Conservation (phyloP, 1,140 invertebrate species). For the Nephila pilipes region DNA sequence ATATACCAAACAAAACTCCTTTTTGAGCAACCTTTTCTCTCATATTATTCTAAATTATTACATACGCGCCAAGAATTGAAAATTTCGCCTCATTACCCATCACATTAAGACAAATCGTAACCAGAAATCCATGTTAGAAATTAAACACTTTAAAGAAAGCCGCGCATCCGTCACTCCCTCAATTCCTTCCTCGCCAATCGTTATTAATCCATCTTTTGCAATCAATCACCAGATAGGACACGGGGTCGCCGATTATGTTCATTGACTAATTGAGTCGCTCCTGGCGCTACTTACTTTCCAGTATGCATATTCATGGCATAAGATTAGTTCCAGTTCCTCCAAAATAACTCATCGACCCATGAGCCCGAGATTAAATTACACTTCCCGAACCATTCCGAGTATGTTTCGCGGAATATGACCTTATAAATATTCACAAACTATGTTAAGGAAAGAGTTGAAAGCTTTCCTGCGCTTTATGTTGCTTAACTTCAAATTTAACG, state of each 20-base stretch:
- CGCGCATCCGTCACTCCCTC: not conserved
- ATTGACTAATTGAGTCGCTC: not conserved
- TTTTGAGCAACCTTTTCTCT: too few species aligned
- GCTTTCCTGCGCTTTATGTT: not conserved
- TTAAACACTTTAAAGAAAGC: not conserved
- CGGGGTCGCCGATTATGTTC: not conserved
- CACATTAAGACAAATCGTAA: not conserved
- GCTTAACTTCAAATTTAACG: not conserved
- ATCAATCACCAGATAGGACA: not conserved
- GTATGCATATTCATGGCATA: not conserved
- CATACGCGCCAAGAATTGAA: not conserved
- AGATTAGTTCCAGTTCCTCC: not conserved
- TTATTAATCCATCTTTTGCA: not conserved
- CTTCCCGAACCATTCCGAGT: not conserved
- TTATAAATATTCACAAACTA: slow-evolving; percentile 3
- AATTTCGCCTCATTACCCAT: not conserved
- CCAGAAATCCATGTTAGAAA: not conserved
- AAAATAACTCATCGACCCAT: not conserved
- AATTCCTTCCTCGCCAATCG: not conserved
- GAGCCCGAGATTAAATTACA: not conserved
- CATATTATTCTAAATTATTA: too few species aligned
- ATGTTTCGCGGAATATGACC: not conserved
- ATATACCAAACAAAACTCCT: too few species aligned
- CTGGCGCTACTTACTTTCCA: not conserved
- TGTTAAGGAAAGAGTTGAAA: not conserved